A percentile compares a stretch with the other conserved stretches of the same genome.
Evolutionary conservation across 2,113 vertebrate species (phyloP).

Genomic region (Trogon surrucura): DNA sequence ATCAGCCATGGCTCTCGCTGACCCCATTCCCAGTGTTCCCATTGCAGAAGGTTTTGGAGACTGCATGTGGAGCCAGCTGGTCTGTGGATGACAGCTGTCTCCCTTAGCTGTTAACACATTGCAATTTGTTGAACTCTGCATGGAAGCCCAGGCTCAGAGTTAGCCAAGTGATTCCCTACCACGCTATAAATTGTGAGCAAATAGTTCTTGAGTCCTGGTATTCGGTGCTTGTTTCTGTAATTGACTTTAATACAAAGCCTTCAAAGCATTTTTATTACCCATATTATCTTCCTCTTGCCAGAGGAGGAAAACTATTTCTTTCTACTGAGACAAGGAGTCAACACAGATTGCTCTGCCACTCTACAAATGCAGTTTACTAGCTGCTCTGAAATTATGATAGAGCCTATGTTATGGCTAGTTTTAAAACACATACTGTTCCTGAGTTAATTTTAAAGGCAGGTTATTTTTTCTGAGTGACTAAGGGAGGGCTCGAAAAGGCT

Average conservation of each 20-base stretch:
- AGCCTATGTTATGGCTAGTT: neutral
- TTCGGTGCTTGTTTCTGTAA: slow-evolving; percentile 24
- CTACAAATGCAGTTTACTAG: neutral
- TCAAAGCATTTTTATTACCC: slow-evolving; percentile 52
- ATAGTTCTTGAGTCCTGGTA: neutral
- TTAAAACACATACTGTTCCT: neutral
- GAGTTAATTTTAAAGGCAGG: neutral
- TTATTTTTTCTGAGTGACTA: neutral
- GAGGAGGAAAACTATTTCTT: slow-evolving; percentile 1
- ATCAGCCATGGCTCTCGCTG: neutral
- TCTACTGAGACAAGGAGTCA: neutral
- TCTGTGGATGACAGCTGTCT: slow-evolving; percentile 1
- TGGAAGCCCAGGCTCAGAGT: neutral
- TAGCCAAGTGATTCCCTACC: slow-evolving; percentile 11
- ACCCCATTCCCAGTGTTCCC: neutral
- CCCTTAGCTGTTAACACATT: neutral
- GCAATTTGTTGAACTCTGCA: neutral
- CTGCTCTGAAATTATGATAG: neutral
- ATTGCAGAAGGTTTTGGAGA: neutral
- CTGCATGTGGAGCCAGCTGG: neutral
- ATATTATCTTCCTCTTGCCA: neutral
- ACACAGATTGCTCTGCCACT: neutral
- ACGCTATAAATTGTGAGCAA: neutral
- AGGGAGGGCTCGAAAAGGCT: neutral
- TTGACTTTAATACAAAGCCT: slow-evolving; percentile 27